phyloP scores from a whole-genome alignment of 2,113 vertebrate species.

The Saguinus midas region DNA sequence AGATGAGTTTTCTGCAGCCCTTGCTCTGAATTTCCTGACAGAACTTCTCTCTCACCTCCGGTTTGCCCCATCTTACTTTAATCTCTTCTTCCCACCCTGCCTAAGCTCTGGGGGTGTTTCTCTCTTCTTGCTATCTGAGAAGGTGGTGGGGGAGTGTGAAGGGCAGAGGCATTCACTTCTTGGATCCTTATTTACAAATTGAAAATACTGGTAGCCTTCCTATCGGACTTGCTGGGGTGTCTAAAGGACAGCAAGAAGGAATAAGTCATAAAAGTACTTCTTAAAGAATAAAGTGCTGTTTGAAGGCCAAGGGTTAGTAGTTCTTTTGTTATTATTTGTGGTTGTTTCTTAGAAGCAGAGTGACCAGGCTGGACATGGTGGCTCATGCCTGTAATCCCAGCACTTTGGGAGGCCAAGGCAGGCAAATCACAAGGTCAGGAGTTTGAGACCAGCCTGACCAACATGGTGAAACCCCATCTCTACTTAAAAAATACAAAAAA shows the following conservation, averaged over 20 bases:
- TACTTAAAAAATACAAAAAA: too few relatives aligned
- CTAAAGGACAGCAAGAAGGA: background rate
- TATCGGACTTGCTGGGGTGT: background rate
- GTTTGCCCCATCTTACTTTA: background rate
- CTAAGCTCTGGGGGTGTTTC: background rate
- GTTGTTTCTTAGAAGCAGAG: background rate
- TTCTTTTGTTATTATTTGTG: background rate
- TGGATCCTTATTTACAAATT: background rate
- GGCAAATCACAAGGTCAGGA: too few relatives aligned
- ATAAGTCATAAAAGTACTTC: background rate
- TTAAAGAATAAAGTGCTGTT: background rate
- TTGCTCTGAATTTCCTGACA: background rate
- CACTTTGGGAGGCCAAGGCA: too few relatives aligned
- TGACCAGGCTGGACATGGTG: too few relatives aligned
- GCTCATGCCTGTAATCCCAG: too few relatives aligned
- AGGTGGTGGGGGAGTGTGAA: background rate
- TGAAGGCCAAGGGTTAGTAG: background rate
- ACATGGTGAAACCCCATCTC: too few relatives aligned
- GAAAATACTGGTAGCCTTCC: background rate
- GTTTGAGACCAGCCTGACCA: too few relatives aligned
- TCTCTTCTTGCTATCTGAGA: too few relatives aligned
- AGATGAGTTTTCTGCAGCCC: background rate
- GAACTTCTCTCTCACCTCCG: background rate
- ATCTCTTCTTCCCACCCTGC: too few relatives aligned
- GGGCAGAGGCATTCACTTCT: background rate